Conservation (phyloP, 2,113 vertebrate species). For the Ovis canadensis region DNA sequence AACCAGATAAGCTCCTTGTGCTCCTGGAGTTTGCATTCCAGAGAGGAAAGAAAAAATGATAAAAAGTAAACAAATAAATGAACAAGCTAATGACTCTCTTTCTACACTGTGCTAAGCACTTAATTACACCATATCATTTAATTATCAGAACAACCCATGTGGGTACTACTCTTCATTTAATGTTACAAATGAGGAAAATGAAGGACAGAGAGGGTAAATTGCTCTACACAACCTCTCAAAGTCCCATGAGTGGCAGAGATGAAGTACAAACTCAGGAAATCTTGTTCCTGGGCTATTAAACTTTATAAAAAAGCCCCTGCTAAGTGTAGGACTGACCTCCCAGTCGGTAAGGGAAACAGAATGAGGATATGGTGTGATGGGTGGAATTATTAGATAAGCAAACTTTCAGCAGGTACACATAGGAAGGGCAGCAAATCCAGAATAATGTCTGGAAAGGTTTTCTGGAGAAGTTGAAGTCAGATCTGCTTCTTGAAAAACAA, state of each 20-base stretch:
- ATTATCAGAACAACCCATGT: constrained; percentile 16
- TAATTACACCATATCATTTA: background rate
- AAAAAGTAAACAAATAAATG: constrained; percentile 9
- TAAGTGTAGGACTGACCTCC: background rate
- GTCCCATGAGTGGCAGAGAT: background rate
- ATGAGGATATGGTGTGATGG: background rate
- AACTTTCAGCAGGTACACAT: background rate
- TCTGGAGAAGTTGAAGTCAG: background rate
- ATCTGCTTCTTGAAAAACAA: background rate
- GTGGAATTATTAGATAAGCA: background rate
- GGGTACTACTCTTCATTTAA: background rate
- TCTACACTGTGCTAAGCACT: background rate
- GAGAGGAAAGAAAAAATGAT: background rate
- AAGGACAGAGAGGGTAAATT: background rate
- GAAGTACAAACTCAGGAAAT: background rate
- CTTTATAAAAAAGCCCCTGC: background rate
- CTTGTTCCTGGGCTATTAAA: background rate
- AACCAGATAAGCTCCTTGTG: background rate
- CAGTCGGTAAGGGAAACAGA: background rate
- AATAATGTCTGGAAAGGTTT: background rate
- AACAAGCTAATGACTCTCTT: background rate
- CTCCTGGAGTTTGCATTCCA: background rate
- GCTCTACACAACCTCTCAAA: background rate
- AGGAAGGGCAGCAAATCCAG: background rate
- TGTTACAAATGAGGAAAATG: background rate